Evolutionary conservation across 2,113 vertebrate species (phyloP), one percentile per base, ranked within the genome.

Genomic region (Lycocorax pyrrhopterus): DNA sequence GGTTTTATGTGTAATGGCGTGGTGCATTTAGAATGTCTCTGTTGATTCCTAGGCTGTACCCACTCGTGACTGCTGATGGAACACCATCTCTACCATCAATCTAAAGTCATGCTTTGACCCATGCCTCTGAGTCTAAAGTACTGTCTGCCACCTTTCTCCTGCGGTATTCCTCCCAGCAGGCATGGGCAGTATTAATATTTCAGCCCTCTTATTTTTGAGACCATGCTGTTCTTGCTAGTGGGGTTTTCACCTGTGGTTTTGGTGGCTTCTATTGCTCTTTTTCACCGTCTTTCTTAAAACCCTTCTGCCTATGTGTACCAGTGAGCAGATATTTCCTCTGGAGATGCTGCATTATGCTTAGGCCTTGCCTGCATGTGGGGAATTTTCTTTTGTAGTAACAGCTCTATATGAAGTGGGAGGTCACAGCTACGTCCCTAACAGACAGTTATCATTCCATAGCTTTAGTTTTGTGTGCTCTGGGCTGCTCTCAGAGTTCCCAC

Each of bases 321-420:
- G 19, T 18, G 37, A 88, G 33, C n/a, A 27, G 55, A n/a, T 33
- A 13, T 68, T 80, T 73, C 49, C 60, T 55, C 18, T 80, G 62
- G 60, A 90, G 41, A 49, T 29, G 10, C 67, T 85, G 49, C 11
- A 2, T 77, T 86, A 44, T 56, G 37, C 44, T 74, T 44, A 52
- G 67, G 37, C 43, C 16, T 60, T 0, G 0, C 41, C 17, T 83
- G 18, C 13, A 2, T 5, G 15, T 8, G 7, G 7, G 3, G 4
- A 13, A 25, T 86, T 83, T 64, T 13, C 49, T 89, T 60, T 46
- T 55, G 53, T 30, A 30, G 20, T 43, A 76, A 37, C 27, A 22
- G 37, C 41, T 86, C 43, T 52, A 1, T 16, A 11, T 12, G 58
- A 56, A 84, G 41, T 15, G 51, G 7, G 41, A 86, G 41, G 27